A percentile compares a stretch with the other conserved stretches of the same genome.
phyloP scores from a whole-genome alignment of 2,113 vertebrate species.

The Amphiprion percula region DNA sequence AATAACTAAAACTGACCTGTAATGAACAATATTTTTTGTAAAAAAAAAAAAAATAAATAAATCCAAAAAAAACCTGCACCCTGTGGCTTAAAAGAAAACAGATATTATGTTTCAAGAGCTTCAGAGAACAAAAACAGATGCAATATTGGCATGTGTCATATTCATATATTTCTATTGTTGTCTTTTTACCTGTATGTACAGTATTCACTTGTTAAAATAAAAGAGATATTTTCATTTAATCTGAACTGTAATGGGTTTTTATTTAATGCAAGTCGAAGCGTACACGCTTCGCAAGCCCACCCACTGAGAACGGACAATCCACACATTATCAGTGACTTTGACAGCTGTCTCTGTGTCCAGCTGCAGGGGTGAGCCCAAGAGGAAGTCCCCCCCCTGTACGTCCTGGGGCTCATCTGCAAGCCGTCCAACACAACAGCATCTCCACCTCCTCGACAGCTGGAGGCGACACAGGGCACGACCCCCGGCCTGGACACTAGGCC shows the following conservation, averaged over 20 bases:
- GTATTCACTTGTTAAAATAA: slow-evolving; percentile 75
- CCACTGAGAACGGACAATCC: slow-evolving; percentile 14
- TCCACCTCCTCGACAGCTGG: slow-evolving; percentile 91
- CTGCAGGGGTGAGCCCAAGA: slow-evolving; percentile 92
- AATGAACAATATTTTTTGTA: slow-evolving; percentile 12
- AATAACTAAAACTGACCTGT: slow-evolving; percentile 27
- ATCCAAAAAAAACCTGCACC: slow-evolving; percentile 42
- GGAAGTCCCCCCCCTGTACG: slow-evolving; percentile 90
- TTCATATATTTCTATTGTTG: slow-evolving; percentile 71
- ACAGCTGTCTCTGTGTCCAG: slow-evolving; percentile 83
- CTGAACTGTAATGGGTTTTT: slow-evolving; percentile 53
- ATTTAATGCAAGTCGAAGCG: slow-evolving; percentile 32
- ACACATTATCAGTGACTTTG: slow-evolving; percentile 55
- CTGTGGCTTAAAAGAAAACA: slow-evolving; percentile 53
- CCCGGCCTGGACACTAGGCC: slow-evolving; percentile 85
- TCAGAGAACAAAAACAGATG: slow-evolving; percentile 56
- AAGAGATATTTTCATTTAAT: slow-evolving; percentile 77
- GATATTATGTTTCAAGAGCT: slow-evolving; percentile 50
- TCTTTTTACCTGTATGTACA: slow-evolving; percentile 79
- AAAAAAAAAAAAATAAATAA: neutral
- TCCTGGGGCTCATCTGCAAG: slow-evolving; percentile 87
- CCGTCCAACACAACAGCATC: slow-evolving; percentile 96
- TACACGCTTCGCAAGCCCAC: neutral
- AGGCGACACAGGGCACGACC: slow-evolving; percentile 86
- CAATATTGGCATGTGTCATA: slow-evolving; percentile 55